Evolutionary conservation across 37 sponge, comb jelly and placozoan species (phyloP).

Genomic region (Halisarca cf. caerulea): DNA sequence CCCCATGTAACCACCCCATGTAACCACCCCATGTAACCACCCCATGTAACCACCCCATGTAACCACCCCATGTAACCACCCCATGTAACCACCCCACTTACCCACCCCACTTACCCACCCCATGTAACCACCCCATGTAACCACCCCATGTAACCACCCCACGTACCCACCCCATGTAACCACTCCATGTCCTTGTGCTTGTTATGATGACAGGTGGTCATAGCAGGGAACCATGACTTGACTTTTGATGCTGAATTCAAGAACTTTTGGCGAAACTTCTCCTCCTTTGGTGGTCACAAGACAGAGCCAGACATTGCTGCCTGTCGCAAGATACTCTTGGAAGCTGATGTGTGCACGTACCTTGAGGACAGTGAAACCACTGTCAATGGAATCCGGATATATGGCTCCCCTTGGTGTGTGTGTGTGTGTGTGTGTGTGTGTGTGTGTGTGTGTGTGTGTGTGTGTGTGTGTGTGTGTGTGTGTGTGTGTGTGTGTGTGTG

Average conservation of each 20-base stretch:
- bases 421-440: too few species aligned
- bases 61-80: too few species aligned
- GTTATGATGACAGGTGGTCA: slow-evolving; percentile 78
- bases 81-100: too few species aligned
- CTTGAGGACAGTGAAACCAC: slow-evolving; percentile 79
- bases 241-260: slow-evolving; percentile 65
- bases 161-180: not conserved
- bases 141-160: too few species aligned
- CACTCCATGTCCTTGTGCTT: not conserved
- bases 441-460: too few species aligned
- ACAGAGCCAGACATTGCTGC: slow-evolving; percentile 39
- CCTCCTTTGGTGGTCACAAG: slow-evolving; percentile 19
- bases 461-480: not conserved
- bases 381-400: slow-evolving; percentile 84
- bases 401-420: slow-evolving; percentile 94
- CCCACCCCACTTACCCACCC: too few species aligned
- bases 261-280: slow-evolving; percentile 52
- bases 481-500: not conserved
- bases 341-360: slow-evolving; percentile 68
- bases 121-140: too few species aligned
- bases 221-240: slow-evolving; percentile 91
- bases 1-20: too few species aligned
- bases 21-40: too few species aligned
- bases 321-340: slow-evolving; percentile 15
- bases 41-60: too few species aligned